Conservation (phyloP, 1,140 invertebrate species). For the Cepaea nemoralis region DNA sequence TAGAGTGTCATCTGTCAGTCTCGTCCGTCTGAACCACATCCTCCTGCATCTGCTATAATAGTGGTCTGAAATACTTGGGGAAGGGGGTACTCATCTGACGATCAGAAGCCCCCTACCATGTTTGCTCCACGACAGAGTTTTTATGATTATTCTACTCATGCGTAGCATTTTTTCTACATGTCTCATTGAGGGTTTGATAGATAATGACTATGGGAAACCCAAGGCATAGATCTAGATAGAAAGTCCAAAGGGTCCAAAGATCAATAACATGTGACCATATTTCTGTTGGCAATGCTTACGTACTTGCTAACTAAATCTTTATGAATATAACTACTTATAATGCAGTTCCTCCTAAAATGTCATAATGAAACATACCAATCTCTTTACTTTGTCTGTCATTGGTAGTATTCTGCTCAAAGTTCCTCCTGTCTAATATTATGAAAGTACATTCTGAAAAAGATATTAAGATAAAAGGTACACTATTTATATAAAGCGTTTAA, state of each 20-base stretch:
- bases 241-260: not conserved
- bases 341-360: not conserved
- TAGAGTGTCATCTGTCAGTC: too few relatives aligned
- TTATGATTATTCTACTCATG: too few relatives aligned
- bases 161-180: not conserved
- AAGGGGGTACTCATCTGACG: too few relatives aligned
- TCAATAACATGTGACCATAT: not conserved
- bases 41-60: too few relatives aligned
- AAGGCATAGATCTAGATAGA: not conserved
- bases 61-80: too few relatives aligned
- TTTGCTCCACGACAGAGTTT: too few relatives aligned
- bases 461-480: too few relatives aligned
- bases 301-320: not conserved
- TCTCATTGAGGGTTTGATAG: not conserved
- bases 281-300: not conserved
- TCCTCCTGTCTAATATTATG: slow-evolving; percentile 14
- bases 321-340: too few relatives aligned
- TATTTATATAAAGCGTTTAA: too few relatives aligned
- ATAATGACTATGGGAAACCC: not conserved
- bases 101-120: too few relatives aligned
- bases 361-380: not conserved
- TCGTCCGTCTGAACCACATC: too few relatives aligned
- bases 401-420: not conserved
- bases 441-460: slow-evolving; percentile 36
- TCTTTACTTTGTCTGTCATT: not conserved